Conservation (phyloP, 2,888 invertebrate species). For the Acleris emargana region DNA sequence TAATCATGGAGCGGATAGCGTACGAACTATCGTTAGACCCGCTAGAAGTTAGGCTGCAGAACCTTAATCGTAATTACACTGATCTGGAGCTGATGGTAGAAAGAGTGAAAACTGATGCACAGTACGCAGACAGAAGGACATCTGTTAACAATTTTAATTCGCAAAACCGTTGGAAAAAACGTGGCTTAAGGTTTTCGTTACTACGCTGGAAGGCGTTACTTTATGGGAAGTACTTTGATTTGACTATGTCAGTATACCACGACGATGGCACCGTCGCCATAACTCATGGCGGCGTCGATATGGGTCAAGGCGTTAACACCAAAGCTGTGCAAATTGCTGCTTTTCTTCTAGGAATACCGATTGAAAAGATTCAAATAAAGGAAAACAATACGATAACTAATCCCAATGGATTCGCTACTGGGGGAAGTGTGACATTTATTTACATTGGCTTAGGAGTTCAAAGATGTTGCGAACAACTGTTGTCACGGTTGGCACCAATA, state of each 20-base stretch:
- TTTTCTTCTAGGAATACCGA: conserved; percentile 83
- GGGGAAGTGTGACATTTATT: conserved; percentile 87
- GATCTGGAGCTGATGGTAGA: conserved; percentile 68
- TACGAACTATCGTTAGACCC: conserved; percentile 74
- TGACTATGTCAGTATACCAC: conserved; percentile 81
- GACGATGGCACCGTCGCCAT: conserved; percentile 85
- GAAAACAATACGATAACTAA: conserved; percentile 83
- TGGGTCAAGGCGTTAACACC: conserved; percentile 89
- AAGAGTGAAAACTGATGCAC: conserved; percentile 73
- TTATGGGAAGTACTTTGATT: conserved; percentile 59
- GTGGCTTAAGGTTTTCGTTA: conserved; percentile 84
- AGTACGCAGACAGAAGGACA: conserved; percentile 72
- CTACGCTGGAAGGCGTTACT: conserved; percentile 80
- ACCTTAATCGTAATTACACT: conserved; percentile 55
- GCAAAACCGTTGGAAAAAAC: conserved; percentile 88
- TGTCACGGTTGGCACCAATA: conserved; percentile 71
- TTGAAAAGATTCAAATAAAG: conserved; percentile 86
- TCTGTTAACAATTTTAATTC: conserved; percentile 79
- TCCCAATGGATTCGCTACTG: conserved; percentile 86
- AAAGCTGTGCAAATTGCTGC: conserved; percentile 87
- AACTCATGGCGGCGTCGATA: conserved; percentile 86
- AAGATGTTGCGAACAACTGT: conserved; percentile 73
- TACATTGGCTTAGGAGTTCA: conserved; percentile 80
- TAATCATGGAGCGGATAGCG: conserved; percentile 85
- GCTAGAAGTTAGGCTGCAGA: conserved; percentile 72